Base-by-base conservation (phyloP, 1,140 invertebrate species). In the Zeugodacus cucurbitae region DNA sequence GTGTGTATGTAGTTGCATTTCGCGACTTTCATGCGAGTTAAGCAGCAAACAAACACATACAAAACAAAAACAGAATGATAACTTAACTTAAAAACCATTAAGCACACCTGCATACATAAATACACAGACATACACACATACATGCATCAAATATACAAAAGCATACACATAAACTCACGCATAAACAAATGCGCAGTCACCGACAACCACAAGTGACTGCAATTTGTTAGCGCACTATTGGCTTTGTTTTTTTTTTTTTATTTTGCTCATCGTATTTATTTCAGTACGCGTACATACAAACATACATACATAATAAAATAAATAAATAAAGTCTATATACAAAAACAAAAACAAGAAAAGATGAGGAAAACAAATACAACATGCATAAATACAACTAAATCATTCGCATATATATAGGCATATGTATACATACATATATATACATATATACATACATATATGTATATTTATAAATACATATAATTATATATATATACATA, bases 361-460 rank as follows among this genome's bases (percentile, higher is more conserved):
- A n/a, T n/a, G n/a, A n/a, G n/a, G n/a, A n/a, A n/a, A n/a, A n/a
- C n/a, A n/a, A n/a, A n/a, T n/a, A 11, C 48, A n/a, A 26, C 62
- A 64, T 74, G 37, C 67, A 74, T 74, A 74, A 20, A 37, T 29
- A 34, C n/a, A 82, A 82, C 74, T 82, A 82, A 82, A 82, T 82
- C 74, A 82, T 82, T 48, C 74, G 74, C 74, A 82, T 82, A 48
- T 82, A 82, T 82, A 82, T 48, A 48, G 34, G 34, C 34, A 14
- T 82, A 91, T 90, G 92, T 90, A 90, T 90, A 90, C 90, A 89
- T 90, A 90, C 88, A 90, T 90, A 90, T 89, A 89, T 90, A 92
- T 90, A 91, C 90, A 91, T 87, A 91, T 90, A 91, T 90, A 92
- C 89, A 92, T 92, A 92, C 91, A 90, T 91, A 89, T 90, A 92